These are phyloP conservation scores for Diacarnus erythraeanus DNA, from an alignment of 37 sponge, comb jelly and placozoan genomes.

Conservation along the genomic window DNA sequence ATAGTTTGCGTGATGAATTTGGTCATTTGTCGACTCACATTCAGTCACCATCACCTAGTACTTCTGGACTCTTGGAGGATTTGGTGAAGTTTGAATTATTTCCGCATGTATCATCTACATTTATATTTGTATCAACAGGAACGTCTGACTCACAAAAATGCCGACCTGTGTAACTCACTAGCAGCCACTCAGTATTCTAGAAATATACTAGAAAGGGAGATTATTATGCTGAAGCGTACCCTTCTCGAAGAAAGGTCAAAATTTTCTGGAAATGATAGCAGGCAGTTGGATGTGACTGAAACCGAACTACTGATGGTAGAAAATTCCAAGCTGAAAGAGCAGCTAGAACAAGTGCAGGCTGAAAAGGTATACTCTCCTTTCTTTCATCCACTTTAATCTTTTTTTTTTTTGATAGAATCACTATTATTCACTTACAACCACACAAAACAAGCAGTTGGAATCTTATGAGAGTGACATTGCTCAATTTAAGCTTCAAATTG, in stretches of 20 bases:
- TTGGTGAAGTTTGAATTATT: not conserved
- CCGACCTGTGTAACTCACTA: conserved; percentile 23
- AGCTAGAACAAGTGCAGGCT: not conserved
- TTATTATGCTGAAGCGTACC: conserved; percentile 11
- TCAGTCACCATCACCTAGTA: not conserved
- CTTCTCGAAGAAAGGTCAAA: conserved; percentile 14
- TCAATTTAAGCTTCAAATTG: not conserved
- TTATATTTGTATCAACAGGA: conserved; percentile 14
- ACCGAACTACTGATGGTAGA: not conserved
- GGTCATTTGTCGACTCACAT: not conserved
- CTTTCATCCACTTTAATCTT: not conserved
- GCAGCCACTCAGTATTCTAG: conserved; percentile 21
- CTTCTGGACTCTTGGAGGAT: not conserved
- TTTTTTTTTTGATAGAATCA: no score
- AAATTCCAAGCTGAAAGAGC: not conserved
- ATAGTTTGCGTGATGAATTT: not conserved
- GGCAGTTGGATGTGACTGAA: not conserved
- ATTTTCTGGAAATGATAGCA: not conserved
- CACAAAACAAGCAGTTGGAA: conserved; percentile 1
- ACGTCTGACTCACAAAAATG: conserved; percentile 23
- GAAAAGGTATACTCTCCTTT: not conserved
- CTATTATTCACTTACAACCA: not conserved
- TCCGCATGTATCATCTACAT: not conserved
- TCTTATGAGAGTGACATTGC: not conserved
- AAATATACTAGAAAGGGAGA: conserved; percentile 25